Percentiles rank a stretch among this genome's conserved stretches.
phyloP scores from a whole-genome alignment of 2,797 vertebrate species.

The Halcyon smyrnensis region DNA sequence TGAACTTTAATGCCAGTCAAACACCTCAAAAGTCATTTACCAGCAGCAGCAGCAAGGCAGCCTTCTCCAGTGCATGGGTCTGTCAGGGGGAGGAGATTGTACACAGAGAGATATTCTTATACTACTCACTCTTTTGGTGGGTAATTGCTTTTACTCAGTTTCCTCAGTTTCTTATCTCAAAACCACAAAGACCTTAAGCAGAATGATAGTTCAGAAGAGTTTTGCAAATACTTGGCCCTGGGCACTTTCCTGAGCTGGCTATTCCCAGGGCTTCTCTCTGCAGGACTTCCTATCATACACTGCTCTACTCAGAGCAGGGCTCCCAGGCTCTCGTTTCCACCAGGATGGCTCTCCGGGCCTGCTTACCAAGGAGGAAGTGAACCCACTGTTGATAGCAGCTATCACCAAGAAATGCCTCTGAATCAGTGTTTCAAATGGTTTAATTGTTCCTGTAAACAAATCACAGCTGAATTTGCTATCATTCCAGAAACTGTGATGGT shows the following conservation, averaged over 20 bases:
- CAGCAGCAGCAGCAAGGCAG: not conserved
- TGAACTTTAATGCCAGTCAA: not conserved
- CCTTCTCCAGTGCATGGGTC: not conserved
- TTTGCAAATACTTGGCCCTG: not conserved
- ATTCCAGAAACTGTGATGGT: not conserved
- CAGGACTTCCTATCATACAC: not conserved
- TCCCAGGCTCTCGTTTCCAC: not conserved
- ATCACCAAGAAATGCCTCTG: not conserved
- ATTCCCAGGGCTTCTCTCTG: not conserved
- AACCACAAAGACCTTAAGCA: slow-evolving; percentile 37
- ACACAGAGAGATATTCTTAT: not conserved
- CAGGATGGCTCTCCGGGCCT: not conserved
- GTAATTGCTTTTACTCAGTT: slow-evolving; percentile 31
- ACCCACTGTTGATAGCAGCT: not conserved
- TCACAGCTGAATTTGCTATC: not conserved
- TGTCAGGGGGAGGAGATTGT: not conserved
- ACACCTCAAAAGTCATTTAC: not conserved
- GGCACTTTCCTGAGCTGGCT: not conserved
- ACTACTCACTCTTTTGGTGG: not conserved
- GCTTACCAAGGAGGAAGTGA: not conserved
- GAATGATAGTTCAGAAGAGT: not conserved
- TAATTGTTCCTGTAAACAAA: slow-evolving; percentile 5
- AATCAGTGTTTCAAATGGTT: not conserved
- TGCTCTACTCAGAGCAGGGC: not conserved
- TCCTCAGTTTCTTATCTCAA: slow-evolving; percentile 57